Evolutionary conservation across 2,888 invertebrate genomes (phyloP), one percentile per base, ranked within the genome.

Genomic region (Agonopterix alstromeriana): DNA sequence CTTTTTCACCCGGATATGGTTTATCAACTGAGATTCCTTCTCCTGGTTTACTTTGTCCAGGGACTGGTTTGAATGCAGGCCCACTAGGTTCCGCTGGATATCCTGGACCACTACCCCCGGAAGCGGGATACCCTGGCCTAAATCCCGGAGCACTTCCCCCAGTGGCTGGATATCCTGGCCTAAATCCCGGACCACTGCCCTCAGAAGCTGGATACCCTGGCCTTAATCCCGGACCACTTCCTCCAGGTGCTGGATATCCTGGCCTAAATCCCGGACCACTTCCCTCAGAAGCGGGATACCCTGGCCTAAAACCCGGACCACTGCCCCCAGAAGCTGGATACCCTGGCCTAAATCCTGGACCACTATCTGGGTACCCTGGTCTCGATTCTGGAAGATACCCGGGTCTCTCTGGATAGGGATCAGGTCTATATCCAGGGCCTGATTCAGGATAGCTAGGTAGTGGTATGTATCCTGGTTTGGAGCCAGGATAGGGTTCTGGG

Each of bases 381-480:
- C 8, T 11, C 4, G 42, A 11, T 8, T 42, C 42, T 42, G 42
- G 42, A 11, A 10, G 11, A 11, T 42, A 11, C 8, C 42, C 12
- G 5, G 42, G 42, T 8, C 7, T 8, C 2, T 42, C 42, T 42
- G 42, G 12, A 8, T 42, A 17, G 53, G 56, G 43, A 38, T 57
- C 60, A 10, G 69, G 64, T 17, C 55, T 46, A 42, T 65, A 64
- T 0, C 53, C 58, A 11, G 71, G 70, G 50, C 63, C 61, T 36
- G 43, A 56, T 8, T 42, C 53, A 1, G 48, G 49, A 44, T 43
- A 27, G 27, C 10, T 11, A 35, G 27, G 12, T 38, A 42, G 47
- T 17, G 55, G 49, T 40, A 43, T 56, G 36, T 57, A 70, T n/a
- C 50, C 60, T 0, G 72, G 77, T 55, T 70, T 74, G 35, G 69